These are phyloP conservation scores for Zaprionus davidi DNA, from an alignment of 1,140 invertebrate genomes.

Conservation along the genomic window DNA sequence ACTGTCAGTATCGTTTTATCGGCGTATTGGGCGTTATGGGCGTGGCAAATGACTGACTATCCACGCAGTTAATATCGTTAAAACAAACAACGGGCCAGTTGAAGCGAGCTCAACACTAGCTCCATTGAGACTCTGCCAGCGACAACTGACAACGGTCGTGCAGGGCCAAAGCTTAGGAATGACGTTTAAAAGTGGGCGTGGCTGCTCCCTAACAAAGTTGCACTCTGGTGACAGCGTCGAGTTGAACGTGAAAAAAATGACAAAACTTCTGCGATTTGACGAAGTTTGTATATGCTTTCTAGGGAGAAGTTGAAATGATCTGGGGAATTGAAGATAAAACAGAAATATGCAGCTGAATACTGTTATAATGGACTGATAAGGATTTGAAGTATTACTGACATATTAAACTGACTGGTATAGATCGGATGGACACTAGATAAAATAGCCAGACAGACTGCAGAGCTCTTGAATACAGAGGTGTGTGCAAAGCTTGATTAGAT, in stretches of 20 bases:
- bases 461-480: too few relatives aligned
- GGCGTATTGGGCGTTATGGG: slow-evolving; percentile 39
- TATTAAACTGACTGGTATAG: too few relatives aligned
- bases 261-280: slow-evolving; percentile 27
- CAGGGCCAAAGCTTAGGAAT: slow-evolving; percentile 25
- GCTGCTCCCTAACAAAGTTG: slow-evolving; percentile 35
- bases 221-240: slow-evolving; percentile 35
- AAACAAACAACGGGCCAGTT: slow-evolving; percentile 51
- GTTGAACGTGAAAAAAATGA: slow-evolving; percentile 23
- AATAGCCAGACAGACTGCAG: too few relatives aligned
- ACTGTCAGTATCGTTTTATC: slow-evolving; percentile 21
- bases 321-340: neutral
- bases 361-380: too few relatives aligned
- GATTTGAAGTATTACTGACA: too few relatives aligned
- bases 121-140: slow-evolving; percentile 23
- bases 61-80: slow-evolving; percentile 57
- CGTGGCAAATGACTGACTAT: slow-evolving; percentile 38
- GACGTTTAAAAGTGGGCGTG: slow-evolving; percentile 44
- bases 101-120: slow-evolving; percentile 29
- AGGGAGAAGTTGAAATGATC: neutral
- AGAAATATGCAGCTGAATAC: neutral
- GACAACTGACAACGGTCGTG: neutral
- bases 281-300: slow-evolving; percentile 1
- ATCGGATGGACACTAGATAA: too few relatives aligned
- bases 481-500: too few relatives aligned